These are phyloP conservation scores for Nannospalax galili DNA, from an alignment of 2,113 vertebrate species.

Conservation along the genomic window DNA sequence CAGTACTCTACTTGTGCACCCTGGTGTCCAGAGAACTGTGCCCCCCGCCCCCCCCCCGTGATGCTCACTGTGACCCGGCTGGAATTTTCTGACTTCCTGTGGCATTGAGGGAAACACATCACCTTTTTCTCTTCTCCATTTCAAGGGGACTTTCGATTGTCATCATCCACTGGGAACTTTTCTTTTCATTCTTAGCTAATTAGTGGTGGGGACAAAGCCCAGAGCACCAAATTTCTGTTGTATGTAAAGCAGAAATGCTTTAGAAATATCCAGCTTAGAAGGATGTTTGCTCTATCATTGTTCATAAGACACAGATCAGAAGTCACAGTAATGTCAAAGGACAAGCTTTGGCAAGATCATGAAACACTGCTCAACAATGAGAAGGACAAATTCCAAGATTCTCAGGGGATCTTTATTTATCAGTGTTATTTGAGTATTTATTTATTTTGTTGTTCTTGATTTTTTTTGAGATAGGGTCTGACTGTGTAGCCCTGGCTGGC, in stretches of 20 bases:
- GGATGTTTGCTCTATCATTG: no score
- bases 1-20: not conserved
- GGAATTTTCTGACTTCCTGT: not conserved
- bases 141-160: not conserved
- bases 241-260: not conserved
- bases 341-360: not conserved
- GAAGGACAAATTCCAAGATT: constrained; percentile 12
- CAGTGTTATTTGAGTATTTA: constrained; percentile 37
- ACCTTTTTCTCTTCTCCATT: not conserved
- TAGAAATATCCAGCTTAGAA: not conserved
- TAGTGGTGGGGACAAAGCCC: not conserved
- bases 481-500: no score
- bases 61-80: not conserved
- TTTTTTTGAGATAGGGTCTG: no score
- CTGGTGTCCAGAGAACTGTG: not conserved
- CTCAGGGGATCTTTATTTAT: not conserved
- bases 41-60: not conserved
- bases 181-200: not conserved
- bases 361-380: not conserved
- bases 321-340: not conserved
- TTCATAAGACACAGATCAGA: not conserved
- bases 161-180: not conserved
- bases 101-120: not conserved
- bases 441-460: no score
- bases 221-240: not conserved